phyloP scores from a whole-genome alignment of 2,888 invertebrate species.

The Hydrotaea diabolus region DNA sequence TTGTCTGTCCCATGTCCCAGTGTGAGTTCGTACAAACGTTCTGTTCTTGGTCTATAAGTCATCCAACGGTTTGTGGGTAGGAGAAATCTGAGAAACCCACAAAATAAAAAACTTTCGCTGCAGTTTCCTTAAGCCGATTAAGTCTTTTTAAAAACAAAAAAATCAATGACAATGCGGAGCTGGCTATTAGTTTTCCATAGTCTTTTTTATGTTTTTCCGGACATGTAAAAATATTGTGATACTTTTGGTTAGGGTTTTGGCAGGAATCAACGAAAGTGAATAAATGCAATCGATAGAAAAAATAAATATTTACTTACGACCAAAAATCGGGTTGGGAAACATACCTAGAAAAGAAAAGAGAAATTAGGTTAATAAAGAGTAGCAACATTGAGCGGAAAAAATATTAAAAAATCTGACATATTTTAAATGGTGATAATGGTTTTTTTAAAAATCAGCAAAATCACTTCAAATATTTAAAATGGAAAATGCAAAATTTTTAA shows the following conservation, averaged over 20 bases:
- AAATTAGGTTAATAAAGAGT: not conserved
- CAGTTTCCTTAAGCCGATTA: slow-evolving; percentile 62
- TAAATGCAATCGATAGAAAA: not conserved
- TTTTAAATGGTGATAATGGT: too few relatives aligned
- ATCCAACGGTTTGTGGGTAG: slow-evolving; percentile 13
- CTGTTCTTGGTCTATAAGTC: slow-evolving; percentile 20
- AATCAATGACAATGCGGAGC: slow-evolving; percentile 2
- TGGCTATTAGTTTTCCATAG: slow-evolving; percentile 1
- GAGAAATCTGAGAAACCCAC: not conserved
- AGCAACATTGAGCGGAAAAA: too few relatives aligned
- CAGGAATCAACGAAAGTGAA: slow-evolving; percentile 6
- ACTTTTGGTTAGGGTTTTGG: slow-evolving; percentile 2
- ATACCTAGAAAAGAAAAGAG: slow-evolving; percentile 55
- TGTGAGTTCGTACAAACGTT: not conserved
- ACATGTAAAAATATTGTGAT: slow-evolving; percentile 50
- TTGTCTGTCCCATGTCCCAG: not conserved
- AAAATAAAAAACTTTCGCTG: slow-evolving; percentile 11
- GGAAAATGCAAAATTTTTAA: too few relatives aligned
- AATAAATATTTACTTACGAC: slow-evolving; percentile 39
- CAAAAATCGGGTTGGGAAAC: not conserved
- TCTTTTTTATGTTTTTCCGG: not conserved
- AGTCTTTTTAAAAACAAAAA: slow-evolving; percentile 44
- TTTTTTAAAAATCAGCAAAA: too few relatives aligned
- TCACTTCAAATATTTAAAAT: too few relatives aligned
- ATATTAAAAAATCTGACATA: too few relatives aligned